A percentile compares a stretch with the other conserved stretches of the same genome.
Conservation (phyloP, 2,888 invertebrate species). For the Ophraella communa region DNA sequence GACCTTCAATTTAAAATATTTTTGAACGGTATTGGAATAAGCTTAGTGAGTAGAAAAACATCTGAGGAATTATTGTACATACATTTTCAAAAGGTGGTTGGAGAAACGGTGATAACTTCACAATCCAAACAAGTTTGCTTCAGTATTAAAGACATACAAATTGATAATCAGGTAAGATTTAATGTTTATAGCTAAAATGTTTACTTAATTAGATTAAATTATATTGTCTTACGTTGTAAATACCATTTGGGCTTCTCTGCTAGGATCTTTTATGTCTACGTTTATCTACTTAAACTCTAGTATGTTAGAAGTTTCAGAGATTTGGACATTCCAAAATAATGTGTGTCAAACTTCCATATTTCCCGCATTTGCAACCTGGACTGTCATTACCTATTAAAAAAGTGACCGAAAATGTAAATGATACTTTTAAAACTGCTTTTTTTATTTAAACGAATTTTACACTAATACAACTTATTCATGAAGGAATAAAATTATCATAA, state of each 20-base stretch:
- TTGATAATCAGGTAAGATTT: conserved; percentile 76
- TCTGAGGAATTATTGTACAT: conserved; percentile 84
- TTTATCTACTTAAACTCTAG: no score
- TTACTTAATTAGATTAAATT: no score
- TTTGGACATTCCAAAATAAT: no score
- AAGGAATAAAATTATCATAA: no score
- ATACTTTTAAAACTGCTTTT: background rate
- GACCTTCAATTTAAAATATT: conserved; percentile 70
- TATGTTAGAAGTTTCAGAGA: no score
- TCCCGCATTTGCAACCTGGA: no score
- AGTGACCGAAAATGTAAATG: background rate
- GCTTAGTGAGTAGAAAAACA: conserved; percentile 76
- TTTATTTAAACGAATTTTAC: background rate
- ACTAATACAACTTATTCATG: no score
- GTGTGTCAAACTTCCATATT: no score
- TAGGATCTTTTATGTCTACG: no score
- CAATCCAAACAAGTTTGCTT: conserved; percentile 69
- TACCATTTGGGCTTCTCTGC: no score
- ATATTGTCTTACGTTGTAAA: no score
- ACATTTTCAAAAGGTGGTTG: conserved; percentile 69
- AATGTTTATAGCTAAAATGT: background rate
- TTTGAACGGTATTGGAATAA: conserved; percentile 75
- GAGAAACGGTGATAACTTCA: conserved; percentile 67
- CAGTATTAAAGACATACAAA: conserved; percentile 81
- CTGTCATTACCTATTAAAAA: no score